Evolutionary conservation across 2,888 invertebrate genomes (phyloP).

Genomic region (Bellardia pandia): DNA sequence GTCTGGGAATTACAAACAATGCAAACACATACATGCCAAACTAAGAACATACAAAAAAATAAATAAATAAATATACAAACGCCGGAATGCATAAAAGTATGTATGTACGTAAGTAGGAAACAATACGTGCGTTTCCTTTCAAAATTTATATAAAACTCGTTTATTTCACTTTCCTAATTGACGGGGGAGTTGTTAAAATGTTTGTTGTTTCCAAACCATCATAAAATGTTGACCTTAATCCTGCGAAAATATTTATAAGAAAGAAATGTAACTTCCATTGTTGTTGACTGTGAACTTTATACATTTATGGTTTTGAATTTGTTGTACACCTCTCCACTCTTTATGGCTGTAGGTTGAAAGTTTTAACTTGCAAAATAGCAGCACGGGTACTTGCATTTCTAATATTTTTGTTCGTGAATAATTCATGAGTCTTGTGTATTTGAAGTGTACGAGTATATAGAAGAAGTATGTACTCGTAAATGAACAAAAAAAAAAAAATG

Average conservation of each 20-base stretch:
- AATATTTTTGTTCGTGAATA: constrained; percentile 38
- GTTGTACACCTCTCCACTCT: not conserved
- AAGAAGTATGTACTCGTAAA: not conserved
- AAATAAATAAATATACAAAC: not conserved
- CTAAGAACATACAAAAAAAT: not conserved
- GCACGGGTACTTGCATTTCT: constrained; percentile 38
- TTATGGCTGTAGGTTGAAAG: not conserved
- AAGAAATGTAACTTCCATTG: constrained; percentile 14
- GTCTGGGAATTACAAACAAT: constrained; percentile 39
- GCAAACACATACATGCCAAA: constrained; percentile 13
- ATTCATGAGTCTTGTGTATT: constrained; percentile 47
- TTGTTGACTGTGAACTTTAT: constrained; percentile 8
- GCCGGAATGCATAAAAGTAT: not conserved
- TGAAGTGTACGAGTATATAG: not conserved
- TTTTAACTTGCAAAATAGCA: not conserved
- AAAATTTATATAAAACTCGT: constrained; percentile 21
- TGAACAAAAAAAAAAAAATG: not conserved
- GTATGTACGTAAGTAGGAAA: not conserved
- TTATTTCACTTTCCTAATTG: constrained; percentile 33
- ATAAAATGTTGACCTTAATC: constrained; percentile 34
- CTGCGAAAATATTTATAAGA: not conserved
- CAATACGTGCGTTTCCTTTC: constrained; percentile 4
- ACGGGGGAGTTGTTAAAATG: constrained; percentile 54
- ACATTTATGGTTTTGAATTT: constrained; percentile 21
- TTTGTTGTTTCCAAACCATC: constrained; percentile 1